These are phyloP conservation scores for Clarias fuscus DNA, from an alignment of 2,797 vertebrate genomes.

Conservation along the genomic window DNA sequence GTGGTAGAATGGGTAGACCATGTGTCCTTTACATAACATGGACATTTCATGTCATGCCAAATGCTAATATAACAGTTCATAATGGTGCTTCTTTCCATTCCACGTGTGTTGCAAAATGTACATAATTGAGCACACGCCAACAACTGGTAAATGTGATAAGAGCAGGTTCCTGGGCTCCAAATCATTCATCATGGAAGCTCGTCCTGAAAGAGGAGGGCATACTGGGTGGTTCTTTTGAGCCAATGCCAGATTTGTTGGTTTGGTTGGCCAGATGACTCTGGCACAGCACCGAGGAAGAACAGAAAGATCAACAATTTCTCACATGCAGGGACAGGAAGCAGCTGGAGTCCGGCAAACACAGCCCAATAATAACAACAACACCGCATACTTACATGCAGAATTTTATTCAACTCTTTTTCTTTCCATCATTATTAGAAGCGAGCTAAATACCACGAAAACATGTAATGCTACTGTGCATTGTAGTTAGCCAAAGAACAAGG, in stretches of 20 bases:
- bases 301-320: constrained; percentile 74
- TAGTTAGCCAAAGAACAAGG: neutral
- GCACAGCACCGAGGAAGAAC: constrained; percentile 63
- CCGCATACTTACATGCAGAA: constrained; percentile 53
- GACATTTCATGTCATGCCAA: neutral
- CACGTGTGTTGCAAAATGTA: neutral
- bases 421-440: constrained; percentile 16
- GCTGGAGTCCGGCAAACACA: constrained; percentile 60
- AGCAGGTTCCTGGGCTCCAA: neutral
- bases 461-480: neutral
- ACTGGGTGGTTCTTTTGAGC: constrained; percentile 32
- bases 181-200: neutral
- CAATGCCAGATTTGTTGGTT: constrained; percentile 43
- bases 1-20: neutral
- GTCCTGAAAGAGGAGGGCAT: constrained; percentile 24
- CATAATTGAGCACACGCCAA: neutral
- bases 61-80: neutral
- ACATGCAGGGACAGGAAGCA: constrained; percentile 73
- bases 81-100: neutral
- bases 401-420: constrained; percentile 8
- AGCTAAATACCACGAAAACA: neutral
- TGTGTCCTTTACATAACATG: neutral
- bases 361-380: constrained; percentile 72
- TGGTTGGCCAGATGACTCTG: constrained; percentile 45
- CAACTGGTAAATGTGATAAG: neutral